Evolutionary conservation across 2,888 invertebrate species (phyloP).

Genomic region (Tineola bisselliella): DNA sequence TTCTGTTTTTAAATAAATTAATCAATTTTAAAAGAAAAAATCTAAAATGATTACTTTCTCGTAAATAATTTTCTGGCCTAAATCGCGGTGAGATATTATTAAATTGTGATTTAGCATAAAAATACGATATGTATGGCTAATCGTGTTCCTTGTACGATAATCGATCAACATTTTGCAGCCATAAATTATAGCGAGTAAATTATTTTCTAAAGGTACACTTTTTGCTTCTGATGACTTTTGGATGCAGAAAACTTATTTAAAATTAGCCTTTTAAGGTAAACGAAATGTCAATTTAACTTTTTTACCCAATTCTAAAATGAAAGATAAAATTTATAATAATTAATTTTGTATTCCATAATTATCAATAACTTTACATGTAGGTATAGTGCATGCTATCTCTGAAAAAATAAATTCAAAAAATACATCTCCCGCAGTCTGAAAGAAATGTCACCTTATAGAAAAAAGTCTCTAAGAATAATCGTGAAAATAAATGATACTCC

Average conservation of each 20-base stretch:
- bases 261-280: background rate
- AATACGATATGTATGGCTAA: constrained; percentile 17
- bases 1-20: background rate
- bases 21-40: background rate
- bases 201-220: background rate
- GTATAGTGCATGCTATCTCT: no score
- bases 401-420: no score
- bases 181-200: background rate
- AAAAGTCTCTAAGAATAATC: no score
- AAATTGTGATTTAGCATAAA: constrained; percentile 12
- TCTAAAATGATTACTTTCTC: background rate
- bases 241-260: background rate
- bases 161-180: constrained; percentile 26
- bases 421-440: no score
- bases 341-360: no score
- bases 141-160: constrained; percentile 22
- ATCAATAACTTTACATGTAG: no score
- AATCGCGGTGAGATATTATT: constrained; percentile 1
- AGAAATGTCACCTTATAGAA: no score
- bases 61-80: background rate
- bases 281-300: background rate
- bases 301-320: background rate
- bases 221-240: background rate
- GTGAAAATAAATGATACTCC: no score
- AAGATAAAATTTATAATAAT: background rate